A percentile compares a stretch with the other conserved stretches of the same genome.
Evolutionary conservation across 2,888 invertebrate species (phyloP).

Genomic region (Sesamia inferens): DNA sequence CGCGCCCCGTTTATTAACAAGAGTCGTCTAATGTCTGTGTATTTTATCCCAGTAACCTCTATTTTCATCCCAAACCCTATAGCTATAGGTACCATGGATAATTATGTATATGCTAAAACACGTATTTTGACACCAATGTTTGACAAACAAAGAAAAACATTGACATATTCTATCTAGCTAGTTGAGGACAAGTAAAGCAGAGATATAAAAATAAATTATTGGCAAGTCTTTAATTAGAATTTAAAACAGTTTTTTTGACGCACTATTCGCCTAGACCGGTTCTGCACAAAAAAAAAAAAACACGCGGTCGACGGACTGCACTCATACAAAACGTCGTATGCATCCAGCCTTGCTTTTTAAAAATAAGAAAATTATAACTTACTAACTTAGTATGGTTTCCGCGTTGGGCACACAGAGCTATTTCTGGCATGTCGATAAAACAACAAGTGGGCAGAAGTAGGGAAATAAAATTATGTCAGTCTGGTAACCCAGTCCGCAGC

Average conservation of each 20-base stretch:
- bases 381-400: neutral
- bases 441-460: slow-evolving; percentile 24
- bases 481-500: slow-evolving; percentile 67
- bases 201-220: neutral
- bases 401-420: slow-evolving; percentile 19
- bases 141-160: too few species aligned
- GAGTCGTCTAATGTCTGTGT: too few species aligned
- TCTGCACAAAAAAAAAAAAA: too few species aligned
- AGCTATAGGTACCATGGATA: too few species aligned
- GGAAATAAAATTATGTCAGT: slow-evolving; percentile 38
- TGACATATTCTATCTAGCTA: too few species aligned
- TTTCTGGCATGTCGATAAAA: slow-evolving; percentile 25
- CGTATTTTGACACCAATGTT: too few species aligned
- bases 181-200: neutral
- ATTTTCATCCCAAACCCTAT: too few species aligned
- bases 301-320: neutral
- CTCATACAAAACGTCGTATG: neutral
- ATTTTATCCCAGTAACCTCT: too few species aligned
- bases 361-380: neutral
- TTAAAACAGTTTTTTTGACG: neutral
- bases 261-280: neutral
- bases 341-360: neutral
- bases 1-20: too few species aligned
- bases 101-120: too few species aligned
- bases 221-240: neutral